Percentiles rank a stretch among this genome's conserved stretches.
Conservation (phyloP, 1,140 invertebrate species). For the Drosophila tristis region DNA sequence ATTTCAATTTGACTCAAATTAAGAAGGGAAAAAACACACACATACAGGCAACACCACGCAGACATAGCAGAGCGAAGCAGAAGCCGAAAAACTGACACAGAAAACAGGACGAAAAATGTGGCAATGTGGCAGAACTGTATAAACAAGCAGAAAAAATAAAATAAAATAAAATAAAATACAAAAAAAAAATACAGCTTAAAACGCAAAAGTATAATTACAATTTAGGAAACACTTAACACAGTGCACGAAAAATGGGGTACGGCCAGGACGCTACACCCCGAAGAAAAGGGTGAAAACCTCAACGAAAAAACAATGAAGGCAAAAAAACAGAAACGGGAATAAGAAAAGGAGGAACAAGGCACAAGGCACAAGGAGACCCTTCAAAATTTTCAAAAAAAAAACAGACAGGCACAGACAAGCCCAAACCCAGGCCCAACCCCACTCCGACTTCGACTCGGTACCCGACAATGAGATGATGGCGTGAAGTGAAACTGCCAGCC, state of each 20-base stretch:
- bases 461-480: slow-evolving; percentile 35
- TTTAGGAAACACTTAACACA: slow-evolving; percentile 78
- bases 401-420: slow-evolving; percentile 44
- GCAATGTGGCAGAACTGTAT: slow-evolving; percentile 39
- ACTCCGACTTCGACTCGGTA: slow-evolving; percentile 1
- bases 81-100: too few relatives aligned
- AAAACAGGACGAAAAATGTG: too few relatives aligned
- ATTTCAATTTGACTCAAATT: slow-evolving; percentile 70
- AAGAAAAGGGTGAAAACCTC: slow-evolving; percentile 41
- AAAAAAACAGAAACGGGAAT: slow-evolving; percentile 1
- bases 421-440: slow-evolving; percentile 1
- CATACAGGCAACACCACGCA: background rate
- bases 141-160: slow-evolving; percentile 65
- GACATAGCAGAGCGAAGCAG: too few relatives aligned
- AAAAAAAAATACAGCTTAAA: slow-evolving; percentile 51
- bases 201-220: slow-evolving; percentile 80
- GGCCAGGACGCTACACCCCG: slow-evolving; percentile 11
- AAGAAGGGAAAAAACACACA: slow-evolving; percentile 32
- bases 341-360: slow-evolving; percentile 7
- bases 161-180: slow-evolving; percentile 30
- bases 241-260: slow-evolving; percentile 48
- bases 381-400: slow-evolving; percentile 22
- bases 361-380: slow-evolving; percentile 22
- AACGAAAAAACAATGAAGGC: slow-evolving; percentile 20
- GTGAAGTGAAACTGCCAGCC: slow-evolving; percentile 78